phyloP scores from a whole-genome alignment of 1,140 invertebrate genomes.

The Meteorus sp. region DNA sequence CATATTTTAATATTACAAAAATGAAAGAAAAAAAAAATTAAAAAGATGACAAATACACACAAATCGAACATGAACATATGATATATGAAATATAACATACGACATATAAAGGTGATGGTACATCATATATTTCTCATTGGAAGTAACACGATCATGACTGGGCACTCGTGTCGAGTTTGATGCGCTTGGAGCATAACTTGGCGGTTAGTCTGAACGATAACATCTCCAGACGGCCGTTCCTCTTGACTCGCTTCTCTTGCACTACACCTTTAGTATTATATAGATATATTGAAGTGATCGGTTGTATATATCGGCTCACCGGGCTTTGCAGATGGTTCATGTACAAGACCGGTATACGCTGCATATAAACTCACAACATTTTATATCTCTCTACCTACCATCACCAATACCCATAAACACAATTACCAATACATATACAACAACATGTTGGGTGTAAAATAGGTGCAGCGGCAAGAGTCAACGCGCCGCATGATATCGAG shows the following conservation, averaged over 20 bases:
- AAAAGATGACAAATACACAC: no score
- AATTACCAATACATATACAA: background rate
- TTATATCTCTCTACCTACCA: no score
- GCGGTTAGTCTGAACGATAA: constrained; percentile 36
- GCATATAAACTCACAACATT: no score
- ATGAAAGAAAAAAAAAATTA: no score
- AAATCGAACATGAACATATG: no score
- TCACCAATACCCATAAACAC: background rate
- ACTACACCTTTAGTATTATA: background rate
- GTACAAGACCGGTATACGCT: no score
- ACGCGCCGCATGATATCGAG: no score
- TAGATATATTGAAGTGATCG: background rate
- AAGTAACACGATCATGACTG: constrained; percentile 20
- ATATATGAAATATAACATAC: no score
- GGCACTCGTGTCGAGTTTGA: constrained; percentile 10
- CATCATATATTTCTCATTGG: constrained; percentile 1
- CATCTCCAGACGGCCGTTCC: constrained; percentile 45
- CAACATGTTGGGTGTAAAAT: no score
- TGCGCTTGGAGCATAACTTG: constrained; percentile 17
- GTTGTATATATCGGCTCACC: constrained; percentile 3
- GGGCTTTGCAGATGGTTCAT: constrained; percentile 4
- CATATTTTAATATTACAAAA: no score
- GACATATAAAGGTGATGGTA: background rate
- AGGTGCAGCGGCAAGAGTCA: no score
- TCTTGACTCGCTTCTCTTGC: constrained; percentile 21